Base-by-base conservation (phyloP, 2,797 vertebrate genomes). In the Yasuhikotakia modesta region DNA sequence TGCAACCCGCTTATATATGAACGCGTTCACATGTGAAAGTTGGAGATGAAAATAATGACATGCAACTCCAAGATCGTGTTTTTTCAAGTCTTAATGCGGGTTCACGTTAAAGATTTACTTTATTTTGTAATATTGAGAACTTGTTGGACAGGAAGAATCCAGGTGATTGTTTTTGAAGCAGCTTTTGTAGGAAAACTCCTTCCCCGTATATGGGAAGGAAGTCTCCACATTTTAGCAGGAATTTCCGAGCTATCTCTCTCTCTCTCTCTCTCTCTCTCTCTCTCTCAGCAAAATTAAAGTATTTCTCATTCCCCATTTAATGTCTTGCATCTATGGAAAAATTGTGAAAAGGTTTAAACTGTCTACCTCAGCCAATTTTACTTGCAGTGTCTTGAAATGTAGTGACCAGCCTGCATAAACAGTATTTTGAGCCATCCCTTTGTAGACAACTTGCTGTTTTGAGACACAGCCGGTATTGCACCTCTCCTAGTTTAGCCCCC, bases 91-190 rank as follows among this genome's bases (percentile, higher is more conserved):
- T 30, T 46, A 2, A 7, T 27, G 63, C 3, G 53, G 35, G 17
- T 45, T 30, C 16, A 43, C 21, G 61, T 22, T 32, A 68, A 22
- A 32, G 16, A n/a, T 43, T 17, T 74, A 74, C 72, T 64, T 65
- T 48, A 57, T 55, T 55, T 27, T 27, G 4, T 27, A 27, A 27
- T 27, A 27, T 27, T 48, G 45, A 71, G 48, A 84, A 58, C 67
- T 68, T 71, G 78, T 66, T 68, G 4, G 30, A 70, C 77, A 53
- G 66, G 75, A 67, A 77, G 30, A 73, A 60, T 72, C n/a, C 12
- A 13, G 19, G 16, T 72, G 71, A 76, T 76, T 64, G 55, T 53
- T 63, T 73, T 77, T 66, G 27, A 79, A 79, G 64, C 70, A 46
- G 76, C 70, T 70, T 32, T 45, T 77, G 43, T 46, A 63, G 77